Base-by-base conservation (phyloP, 2,113 vertebrate species). In the Toxotes jaculatrix region DNA sequence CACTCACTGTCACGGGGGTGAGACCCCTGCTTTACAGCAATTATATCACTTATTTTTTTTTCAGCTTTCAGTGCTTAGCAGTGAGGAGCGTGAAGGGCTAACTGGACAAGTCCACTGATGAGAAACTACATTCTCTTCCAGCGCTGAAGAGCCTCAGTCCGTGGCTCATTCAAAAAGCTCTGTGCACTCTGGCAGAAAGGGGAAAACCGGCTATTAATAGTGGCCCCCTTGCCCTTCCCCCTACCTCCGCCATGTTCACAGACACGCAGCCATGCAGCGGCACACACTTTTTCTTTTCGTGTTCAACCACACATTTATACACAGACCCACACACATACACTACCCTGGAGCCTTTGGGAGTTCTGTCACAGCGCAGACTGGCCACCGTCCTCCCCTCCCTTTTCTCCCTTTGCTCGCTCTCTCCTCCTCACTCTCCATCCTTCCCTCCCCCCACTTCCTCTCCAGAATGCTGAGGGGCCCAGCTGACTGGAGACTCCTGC, bases 121-220 rank as follows among this genome's bases (percentile, higher is more conserved):
- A 80, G 59, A 38, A n/a, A 40, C 51, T 70, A 59, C 63, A 2
- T 61, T 40, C 62, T 78, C 69, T 0, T 77, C 68, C 32, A 34
- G 49, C 72, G 82, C 74, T 42, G 57, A 63, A 66, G 64, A 36
- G 60, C 55, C 60, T 36, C 55, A 5, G 63, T 74, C 66, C 5
- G 34, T 34, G 51, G 43, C 75, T 80, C 65, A 47, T 81, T 77
- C 65, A 84, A 14, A 79, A 67, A 72, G 69, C 73, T 70, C 79
- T 27, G 77, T 60, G 38, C 19, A 2, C 83, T 88, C 69, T 79
- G 49, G 71, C 86, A 91, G 84, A 83, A 88, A 79, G 40, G 71
- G 71, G 64, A 43, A 89, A 89, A 88, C 59, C 3, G 60, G 72
- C 92, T 94, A 95, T 94, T 90, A 83, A 94, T 95, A 94, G 90